phyloP scores from a whole-genome alignment of 2,113 vertebrate genomes.

The Etheostoma cragini region DNA sequence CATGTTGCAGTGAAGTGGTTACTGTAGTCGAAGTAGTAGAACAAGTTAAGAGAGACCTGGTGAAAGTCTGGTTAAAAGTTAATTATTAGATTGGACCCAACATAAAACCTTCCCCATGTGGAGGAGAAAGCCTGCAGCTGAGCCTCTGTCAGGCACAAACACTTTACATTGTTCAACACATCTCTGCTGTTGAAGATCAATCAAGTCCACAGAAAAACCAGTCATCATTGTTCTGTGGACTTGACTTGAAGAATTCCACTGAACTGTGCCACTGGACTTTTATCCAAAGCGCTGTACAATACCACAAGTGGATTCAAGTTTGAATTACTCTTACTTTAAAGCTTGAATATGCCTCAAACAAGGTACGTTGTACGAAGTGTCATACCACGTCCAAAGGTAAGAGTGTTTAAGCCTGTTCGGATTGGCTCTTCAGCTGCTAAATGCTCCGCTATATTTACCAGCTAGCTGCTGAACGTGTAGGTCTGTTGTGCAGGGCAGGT shows the following conservation, averaged over 20 bases:
- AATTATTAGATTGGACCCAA: slow-evolving; percentile 26
- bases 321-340: not conserved
- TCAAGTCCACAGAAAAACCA: not conserved
- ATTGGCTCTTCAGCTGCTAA: not conserved
- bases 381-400: not conserved
- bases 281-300: not conserved
- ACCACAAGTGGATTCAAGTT: not conserved
- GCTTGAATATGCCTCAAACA: not conserved
- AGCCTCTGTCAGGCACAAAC: not conserved
- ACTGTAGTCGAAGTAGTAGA: not conserved
- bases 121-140: not conserved
- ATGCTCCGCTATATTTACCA: not conserved
- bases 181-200: not conserved
- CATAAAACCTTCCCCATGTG: slow-evolving; percentile 11
- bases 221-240: not conserved
- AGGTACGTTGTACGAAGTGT: not conserved
- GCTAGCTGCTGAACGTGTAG: not conserved
- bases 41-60: slow-evolving; percentile 3
- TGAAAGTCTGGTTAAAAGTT: not conserved
- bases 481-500: not conserved
- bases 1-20: not conserved
- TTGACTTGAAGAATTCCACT: no score
- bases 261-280: no score
- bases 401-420: not conserved
- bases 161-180: not conserved